phyloP scores from a whole-genome alignment of 2,888 invertebrate species.

The Chaetogeoica ovagalla region DNA sequence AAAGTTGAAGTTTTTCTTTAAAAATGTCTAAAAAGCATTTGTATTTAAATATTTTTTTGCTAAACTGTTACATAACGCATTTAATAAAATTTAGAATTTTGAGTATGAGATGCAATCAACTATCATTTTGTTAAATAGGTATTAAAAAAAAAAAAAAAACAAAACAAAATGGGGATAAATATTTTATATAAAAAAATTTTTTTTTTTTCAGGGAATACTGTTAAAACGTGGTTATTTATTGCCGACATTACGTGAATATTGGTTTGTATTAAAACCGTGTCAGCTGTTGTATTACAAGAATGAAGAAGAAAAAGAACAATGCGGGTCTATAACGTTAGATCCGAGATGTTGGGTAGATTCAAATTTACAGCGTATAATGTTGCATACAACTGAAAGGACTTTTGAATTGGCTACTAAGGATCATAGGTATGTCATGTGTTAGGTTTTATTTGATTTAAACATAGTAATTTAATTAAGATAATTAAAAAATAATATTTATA shows the following conservation, averaged over 20 bases:
- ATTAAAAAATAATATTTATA: too few relatives aligned
- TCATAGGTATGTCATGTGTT: slow-evolving; percentile 64
- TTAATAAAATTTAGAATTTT: too few relatives aligned
- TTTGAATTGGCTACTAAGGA: slow-evolving; percentile 75
- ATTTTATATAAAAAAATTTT: too few relatives aligned
- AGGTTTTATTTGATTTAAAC: background rate
- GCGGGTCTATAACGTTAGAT: slow-evolving; percentile 68
- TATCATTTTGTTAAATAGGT: too few relatives aligned
- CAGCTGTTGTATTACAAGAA: slow-evolving; percentile 75
- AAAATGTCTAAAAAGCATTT: too few relatives aligned
- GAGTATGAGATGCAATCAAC: too few relatives aligned
- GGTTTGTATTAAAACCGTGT: slow-evolving; percentile 77
- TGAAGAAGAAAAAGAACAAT: slow-evolving; percentile 70
- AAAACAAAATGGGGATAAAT: too few relatives aligned
- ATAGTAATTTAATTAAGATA: too few relatives aligned
- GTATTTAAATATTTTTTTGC: too few relatives aligned
- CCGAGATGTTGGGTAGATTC: slow-evolving; percentile 70
- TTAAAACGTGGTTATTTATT: slow-evolving; percentile 75
- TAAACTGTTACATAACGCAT: too few relatives aligned
- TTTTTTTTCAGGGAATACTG: slow-evolving; percentile 67
- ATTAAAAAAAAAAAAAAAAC: too few relatives aligned
- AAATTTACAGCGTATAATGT: slow-evolving; percentile 66
- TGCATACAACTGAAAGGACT: slow-evolving; percentile 73
- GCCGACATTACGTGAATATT: slow-evolving; percentile 77
- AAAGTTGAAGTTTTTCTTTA: too few relatives aligned